phyloP scores from a whole-genome alignment of 2,797 vertebrate genomes.

The Pteronotus mesoamericanus region DNA sequence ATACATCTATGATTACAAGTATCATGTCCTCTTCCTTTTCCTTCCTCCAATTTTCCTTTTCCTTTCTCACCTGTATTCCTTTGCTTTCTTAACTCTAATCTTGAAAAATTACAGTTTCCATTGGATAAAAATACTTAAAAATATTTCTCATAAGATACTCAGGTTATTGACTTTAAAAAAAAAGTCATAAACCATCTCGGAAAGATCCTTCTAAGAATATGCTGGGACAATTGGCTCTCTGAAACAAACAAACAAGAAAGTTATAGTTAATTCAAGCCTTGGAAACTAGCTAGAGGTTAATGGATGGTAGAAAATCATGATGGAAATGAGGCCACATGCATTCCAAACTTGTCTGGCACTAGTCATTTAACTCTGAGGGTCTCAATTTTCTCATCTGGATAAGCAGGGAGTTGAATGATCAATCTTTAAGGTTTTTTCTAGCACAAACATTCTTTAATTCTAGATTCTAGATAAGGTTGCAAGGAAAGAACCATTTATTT shows the following conservation, averaged over 20 bases:
- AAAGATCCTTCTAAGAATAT: neutral
- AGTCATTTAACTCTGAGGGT: conserved; percentile 14
- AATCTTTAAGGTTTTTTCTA: neutral
- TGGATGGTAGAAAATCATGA: neutral
- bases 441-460: conserved; percentile 1
- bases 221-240: neutral
- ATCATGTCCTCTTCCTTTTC: neutral
- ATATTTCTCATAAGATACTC: conserved; percentile 22
- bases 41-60: neutral
- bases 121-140: conserved; percentile 28
- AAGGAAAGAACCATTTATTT: conserved; percentile 9
- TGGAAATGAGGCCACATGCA: neutral
- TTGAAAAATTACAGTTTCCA: neutral
- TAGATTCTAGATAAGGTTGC: neutral
- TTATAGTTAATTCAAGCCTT: neutral
- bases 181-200: neutral
- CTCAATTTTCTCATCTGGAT: conserved; percentile 41
- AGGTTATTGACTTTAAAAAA: neutral
- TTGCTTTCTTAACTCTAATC: neutral
- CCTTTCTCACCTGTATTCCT: neutral
- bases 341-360: neutral
- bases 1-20: neutral
- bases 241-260: neutral
- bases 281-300: neutral
- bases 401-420: neutral